Conservation (phyloP, 2,113 vertebrate genomes). For the Mormyrus iriodes region DNA sequence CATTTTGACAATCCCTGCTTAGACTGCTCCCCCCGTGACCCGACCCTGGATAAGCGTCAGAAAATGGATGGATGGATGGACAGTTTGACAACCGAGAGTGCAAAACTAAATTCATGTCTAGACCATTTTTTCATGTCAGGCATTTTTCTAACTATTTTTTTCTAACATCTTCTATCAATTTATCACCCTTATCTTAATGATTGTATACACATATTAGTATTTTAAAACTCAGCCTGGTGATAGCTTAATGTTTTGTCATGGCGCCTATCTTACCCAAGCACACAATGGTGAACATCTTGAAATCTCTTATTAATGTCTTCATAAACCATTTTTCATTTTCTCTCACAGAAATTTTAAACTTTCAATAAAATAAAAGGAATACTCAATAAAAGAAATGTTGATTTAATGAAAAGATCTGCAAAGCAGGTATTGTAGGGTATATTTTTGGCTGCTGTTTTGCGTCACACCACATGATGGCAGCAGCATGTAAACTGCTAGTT, state of each 20-base stretch:
- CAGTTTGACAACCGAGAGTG: neutral
- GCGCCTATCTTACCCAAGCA: neutral
- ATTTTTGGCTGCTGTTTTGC: neutral
- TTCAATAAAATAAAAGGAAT: neutral
- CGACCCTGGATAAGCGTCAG: too few species aligned
- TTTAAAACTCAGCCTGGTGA: neutral
- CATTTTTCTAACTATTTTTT: neutral
- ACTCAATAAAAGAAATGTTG: too few species aligned
- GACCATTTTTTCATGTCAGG: neutral
- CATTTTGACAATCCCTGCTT: too few species aligned
- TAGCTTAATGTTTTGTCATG: neutral
- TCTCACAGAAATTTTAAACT: neutral
- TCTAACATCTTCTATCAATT: too few species aligned
- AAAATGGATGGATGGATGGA: too few species aligned
- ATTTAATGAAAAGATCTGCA: neutral
- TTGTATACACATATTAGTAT: neutral
- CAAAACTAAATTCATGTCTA: neutral
- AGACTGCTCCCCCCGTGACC: too few species aligned
- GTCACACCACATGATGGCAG: constrained; percentile 14
- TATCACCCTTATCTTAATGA: neutral
- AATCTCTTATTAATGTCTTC: neutral
- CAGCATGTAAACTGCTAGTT: constrained; percentile 6
- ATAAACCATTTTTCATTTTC: neutral
- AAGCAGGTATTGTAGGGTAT: neutral
- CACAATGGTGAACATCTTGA: neutral